phyloP scores from a whole-genome alignment of 2,888 invertebrate genomes.

The Gymnocheta viridis region DNA sequence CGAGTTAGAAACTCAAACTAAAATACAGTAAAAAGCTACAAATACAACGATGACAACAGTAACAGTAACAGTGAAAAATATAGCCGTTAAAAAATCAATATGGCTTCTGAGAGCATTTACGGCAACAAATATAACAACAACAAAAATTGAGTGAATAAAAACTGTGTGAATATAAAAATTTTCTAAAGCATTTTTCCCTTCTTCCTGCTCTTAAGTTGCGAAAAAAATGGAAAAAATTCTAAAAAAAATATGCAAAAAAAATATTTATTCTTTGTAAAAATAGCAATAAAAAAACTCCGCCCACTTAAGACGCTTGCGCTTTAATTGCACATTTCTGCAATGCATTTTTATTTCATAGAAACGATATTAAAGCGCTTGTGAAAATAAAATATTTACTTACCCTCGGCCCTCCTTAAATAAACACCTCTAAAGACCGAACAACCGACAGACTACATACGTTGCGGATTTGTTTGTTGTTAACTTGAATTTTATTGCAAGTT shows the following conservation, averaged over 20 bases:
- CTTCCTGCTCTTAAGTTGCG: constrained; percentile 29
- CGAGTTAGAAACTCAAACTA: constrained; percentile 46
- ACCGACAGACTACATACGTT: neutral
- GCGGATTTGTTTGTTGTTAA: constrained; percentile 44
- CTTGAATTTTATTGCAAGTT: constrained; percentile 11
- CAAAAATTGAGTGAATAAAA: constrained; percentile 51
- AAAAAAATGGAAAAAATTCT: constrained; percentile 31
- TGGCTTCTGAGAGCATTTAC: constrained; percentile 67
- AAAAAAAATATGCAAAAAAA: constrained; percentile 41
- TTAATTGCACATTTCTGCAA: constrained; percentile 65
- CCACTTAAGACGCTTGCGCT: constrained; percentile 79
- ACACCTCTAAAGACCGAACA: constrained; percentile 54
- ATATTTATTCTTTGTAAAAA: constrained; percentile 69
- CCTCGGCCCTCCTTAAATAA: constrained; percentile 58
- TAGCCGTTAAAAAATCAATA: constrained; percentile 70
- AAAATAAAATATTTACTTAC: constrained; percentile 38
- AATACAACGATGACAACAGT: neutral
- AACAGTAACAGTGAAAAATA: constrained; percentile 12
- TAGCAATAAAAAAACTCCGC: constrained; percentile 79
- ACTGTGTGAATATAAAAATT: constrained; percentile 28
- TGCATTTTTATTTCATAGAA: constrained; percentile 52
- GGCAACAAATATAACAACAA: constrained; percentile 21
- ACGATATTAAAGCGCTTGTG: constrained; percentile 41
- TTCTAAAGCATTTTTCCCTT: constrained; percentile 33
- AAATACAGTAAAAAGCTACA: constrained; percentile 41